Base-by-base conservation (phyloP, 2,888 invertebrate genomes). In the Parnassius apollo region DNA sequence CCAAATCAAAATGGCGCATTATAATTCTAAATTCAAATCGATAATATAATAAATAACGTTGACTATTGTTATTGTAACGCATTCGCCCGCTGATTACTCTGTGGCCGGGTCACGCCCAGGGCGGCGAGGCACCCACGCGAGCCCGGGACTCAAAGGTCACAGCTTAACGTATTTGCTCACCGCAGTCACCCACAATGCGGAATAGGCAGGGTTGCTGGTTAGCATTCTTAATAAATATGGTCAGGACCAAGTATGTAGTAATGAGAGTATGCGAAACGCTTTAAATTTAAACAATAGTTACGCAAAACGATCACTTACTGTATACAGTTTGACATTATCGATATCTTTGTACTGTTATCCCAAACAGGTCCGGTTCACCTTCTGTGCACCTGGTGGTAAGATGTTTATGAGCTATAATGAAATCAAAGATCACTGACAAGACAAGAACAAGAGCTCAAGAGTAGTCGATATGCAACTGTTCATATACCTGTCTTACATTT, bases 51-150 rank as follows among this genome's bases (percentile, higher is more conserved):
- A 55, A 62, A 62, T 62, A 55, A 62, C 35, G 54, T 57, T 56
- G 56, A 57, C 50, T 58, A 58, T 62, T 58, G 54, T 62, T 51
- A 59, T 45, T 59, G 55, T 59, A 55, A 63, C 59, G 61, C 51
- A 11, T 13, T 56, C 62, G 70, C 61, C 65, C 59, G 55, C 59
- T 56, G 44, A 57, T 56, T 75, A 71, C 63, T 78, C 76, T 77
- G 68, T 78, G 78, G 57, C 67, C 74, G 69, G 81, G 80, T 81
- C 79, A 78, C 78, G 77, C 80, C 79, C 77, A 80, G 77, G 75
- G 76, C 75, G 76, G 77, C 68, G 68, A 61, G 13, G 71, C 77
- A 72, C 82, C 80, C 79, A 80, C 82, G 71, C 73, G 60, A 79
- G 68, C 71, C 56, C 64, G 58, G 61, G 66, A 69, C 76, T 71